Conservation (phyloP, 92 coral and sea anemone species). For the Pocillopora meandrina region DNA sequence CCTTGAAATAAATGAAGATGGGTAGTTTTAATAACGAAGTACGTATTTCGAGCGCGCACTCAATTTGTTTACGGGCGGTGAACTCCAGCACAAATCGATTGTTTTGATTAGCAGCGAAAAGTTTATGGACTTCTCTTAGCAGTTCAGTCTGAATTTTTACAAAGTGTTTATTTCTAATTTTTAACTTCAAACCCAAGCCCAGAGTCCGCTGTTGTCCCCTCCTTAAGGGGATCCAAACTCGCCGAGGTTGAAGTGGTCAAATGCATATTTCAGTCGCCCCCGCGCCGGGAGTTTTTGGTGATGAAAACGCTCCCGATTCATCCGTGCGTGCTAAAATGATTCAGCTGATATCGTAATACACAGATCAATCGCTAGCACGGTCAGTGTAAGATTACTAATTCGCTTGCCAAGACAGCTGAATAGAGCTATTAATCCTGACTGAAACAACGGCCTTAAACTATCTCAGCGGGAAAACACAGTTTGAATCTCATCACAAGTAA, state of each 20-base stretch:
- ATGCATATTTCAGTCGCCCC: slow-evolving; percentile 19
- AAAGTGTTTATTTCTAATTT: too few species aligned
- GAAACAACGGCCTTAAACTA: slow-evolving; percentile 43
- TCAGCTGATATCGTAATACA: slow-evolving; percentile 26
- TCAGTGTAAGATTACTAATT: slow-evolving; percentile 34
- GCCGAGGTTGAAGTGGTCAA: not conserved
- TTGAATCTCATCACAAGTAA: slow-evolving; percentile 18
- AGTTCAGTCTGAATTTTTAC: too few species aligned
- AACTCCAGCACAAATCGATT: too few species aligned
- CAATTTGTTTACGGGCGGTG: too few species aligned
- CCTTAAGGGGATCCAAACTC: not conserved
- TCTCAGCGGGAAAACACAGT: slow-evolving; percentile 46
- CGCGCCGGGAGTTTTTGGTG: slow-evolving; percentile 26
- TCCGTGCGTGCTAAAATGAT: not conserved
- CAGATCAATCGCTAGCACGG: slow-evolving; percentile 19
- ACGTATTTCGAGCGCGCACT: too few species aligned
- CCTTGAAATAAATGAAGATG: too few species aligned
- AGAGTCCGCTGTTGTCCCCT: too few species aligned
- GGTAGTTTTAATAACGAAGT: too few species aligned
- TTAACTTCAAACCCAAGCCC: too few species aligned
- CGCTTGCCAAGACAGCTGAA: slow-evolving; percentile 43
- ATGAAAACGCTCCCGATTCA: slow-evolving; percentile 16
- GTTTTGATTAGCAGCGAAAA: too few species aligned
- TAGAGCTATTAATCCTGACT: slow-evolving; percentile 32
- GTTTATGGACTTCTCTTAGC: too few species aligned